Percentiles rank a stretch among this genome's conserved stretches.
These are phyloP conservation scores for Glareola pratincola DNA, from an alignment of 2,113 vertebrate genomes.

Conservation along the genomic window DNA sequence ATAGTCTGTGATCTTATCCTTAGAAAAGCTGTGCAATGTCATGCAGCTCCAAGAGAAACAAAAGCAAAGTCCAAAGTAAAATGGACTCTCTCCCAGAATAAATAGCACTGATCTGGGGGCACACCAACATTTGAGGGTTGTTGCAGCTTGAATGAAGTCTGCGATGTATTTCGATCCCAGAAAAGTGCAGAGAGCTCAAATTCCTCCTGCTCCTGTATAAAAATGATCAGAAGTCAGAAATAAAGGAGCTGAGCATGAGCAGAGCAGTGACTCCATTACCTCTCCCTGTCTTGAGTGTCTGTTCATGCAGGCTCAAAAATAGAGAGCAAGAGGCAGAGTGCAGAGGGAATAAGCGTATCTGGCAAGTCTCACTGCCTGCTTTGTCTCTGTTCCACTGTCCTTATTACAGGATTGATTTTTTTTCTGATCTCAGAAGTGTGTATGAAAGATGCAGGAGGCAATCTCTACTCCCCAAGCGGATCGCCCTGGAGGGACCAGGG, in stretches of 20 bases:
- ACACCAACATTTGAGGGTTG: background rate
- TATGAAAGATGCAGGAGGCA: background rate
- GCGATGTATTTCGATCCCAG: background rate
- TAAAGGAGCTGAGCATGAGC: background rate
- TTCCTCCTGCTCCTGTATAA: background rate
- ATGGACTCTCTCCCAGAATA: background rate
- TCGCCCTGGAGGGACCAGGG: background rate
- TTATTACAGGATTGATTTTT: background rate
- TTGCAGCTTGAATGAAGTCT: background rate
- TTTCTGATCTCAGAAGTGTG: background rate
- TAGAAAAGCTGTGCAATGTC: background rate
- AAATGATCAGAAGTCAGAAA: background rate
- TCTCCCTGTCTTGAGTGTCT: background rate
- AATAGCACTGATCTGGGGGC: background rate
- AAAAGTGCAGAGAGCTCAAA: background rate
- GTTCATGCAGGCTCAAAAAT: background rate
- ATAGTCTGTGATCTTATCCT: background rate
- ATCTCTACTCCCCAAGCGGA: background rate
- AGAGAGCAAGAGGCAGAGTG: background rate
- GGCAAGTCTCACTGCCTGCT: background rate
- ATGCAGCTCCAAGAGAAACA: conserved; percentile 39
- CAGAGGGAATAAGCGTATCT: background rate
- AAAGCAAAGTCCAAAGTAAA: background rate
- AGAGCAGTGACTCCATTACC: background rate
- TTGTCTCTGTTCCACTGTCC: background rate